Evolutionary conservation across 2,113 vertebrate species (phyloP).

Genomic region (Monarcha castaneiventris): DNA sequence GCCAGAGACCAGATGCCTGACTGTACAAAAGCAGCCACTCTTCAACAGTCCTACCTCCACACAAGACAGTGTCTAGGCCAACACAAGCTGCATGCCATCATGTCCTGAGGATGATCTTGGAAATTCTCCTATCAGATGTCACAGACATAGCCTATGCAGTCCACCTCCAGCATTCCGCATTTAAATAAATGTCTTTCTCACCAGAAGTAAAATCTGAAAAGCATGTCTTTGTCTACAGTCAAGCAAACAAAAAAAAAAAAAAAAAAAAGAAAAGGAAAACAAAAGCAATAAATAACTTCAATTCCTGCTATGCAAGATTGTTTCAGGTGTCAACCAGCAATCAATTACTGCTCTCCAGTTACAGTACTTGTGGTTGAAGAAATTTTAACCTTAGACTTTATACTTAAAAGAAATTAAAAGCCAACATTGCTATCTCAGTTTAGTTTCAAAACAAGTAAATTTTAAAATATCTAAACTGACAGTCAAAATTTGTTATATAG

Average conservation of each 20-base stretch:
- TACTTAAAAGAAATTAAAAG: neutral
- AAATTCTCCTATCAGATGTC: neutral
- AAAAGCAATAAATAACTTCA: neutral
- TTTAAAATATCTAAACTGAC: neutral
- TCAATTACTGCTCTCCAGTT: neutral
- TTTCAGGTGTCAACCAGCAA: neutral
- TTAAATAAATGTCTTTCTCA: neutral
- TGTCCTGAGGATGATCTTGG: neutral
- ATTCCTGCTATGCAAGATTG: neutral
- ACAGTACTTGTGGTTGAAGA: neutral
- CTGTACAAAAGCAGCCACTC: neutral
- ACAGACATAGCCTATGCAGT: neutral
- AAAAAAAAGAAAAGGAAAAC: neutral
- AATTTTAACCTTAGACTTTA: neutral
- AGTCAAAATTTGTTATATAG: neutral
- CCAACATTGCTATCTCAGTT: neutral
- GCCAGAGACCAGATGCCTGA: neutral
- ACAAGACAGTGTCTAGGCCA: neutral
- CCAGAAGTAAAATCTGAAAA: neutral
- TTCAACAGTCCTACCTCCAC: neutral
- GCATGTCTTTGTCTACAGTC: neutral
- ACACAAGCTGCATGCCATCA: neutral
- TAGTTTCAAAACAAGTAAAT: neutral
- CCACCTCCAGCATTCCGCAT: neutral
- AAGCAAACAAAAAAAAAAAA: neutral